These are phyloP conservation scores for Prinia subflava DNA, from an alignment of 2,113 vertebrate species.

Conservation along the genomic window DNA sequence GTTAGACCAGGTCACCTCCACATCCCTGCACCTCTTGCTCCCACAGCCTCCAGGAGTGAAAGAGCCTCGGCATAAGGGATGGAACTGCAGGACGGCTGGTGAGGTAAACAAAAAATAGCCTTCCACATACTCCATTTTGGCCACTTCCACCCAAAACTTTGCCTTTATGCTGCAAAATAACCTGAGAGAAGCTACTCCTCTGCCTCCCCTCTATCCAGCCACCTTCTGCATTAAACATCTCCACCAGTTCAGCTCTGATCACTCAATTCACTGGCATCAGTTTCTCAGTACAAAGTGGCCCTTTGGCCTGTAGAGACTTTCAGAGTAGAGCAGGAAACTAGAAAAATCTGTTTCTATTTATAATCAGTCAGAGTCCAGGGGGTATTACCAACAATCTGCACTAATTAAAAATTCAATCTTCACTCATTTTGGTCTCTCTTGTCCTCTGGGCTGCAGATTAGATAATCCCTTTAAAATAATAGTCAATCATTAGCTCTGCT, in stretches of 20 bases:
- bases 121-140: rapidly evolving
- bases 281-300: background rate
- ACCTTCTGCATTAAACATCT: background rate
- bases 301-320: background rate
- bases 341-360: slow-evolving; percentile 65
- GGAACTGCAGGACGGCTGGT: background rate
- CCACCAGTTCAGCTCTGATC: background rate
- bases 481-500: slow-evolving; percentile 42
- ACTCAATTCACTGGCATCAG: background rate
- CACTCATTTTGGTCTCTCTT: slow-evolving; percentile 36
- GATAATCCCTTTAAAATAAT: slow-evolving; percentile 67
- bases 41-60: rapidly evolving
- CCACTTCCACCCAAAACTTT: background rate
- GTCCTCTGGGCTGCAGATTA: slow-evolving; percentile 48
- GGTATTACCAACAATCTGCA: slow-evolving; percentile 56
- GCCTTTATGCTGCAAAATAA: background rate
- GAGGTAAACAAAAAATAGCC: background rate
- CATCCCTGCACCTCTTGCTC: background rate
- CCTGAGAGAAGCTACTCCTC: background rate
- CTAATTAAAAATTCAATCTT: slow-evolving; percentile 47
- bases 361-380: slow-evolving; percentile 59
- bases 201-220: background rate
- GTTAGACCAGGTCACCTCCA: background rate
- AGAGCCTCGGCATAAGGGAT: background rate
- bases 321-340: background rate